Base-by-base conservation (phyloP, 2,888 invertebrate species). In the Oxytorus armatus region DNA sequence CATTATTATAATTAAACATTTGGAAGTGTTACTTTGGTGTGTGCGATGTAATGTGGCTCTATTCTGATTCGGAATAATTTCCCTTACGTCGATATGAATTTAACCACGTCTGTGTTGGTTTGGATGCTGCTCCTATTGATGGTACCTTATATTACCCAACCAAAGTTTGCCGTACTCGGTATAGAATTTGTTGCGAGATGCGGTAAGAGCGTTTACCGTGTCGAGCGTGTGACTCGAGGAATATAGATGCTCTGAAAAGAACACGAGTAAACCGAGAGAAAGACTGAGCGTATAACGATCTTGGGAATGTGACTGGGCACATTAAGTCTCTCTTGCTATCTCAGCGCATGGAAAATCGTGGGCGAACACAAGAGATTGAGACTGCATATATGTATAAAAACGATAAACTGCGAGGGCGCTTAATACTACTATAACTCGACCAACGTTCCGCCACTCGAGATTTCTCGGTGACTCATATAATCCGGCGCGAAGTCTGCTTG, bases 381-480 rank as follows among this genome's bases (percentile, higher is more conserved):
- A 68, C 47, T 42, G 70, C 57, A 77, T 47, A 10, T 69, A 63
- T 61, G 55, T 47, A 59, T 25, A 63, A 61, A 68, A 78, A 73
- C 74, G 74, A 65, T 69, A 79, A 79, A 68, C 44, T 53, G 68
- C 74, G 68, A 69, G 47, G 59, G 57, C 44, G 68, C 73, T 68
- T 73, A 44, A 73, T 68, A 51, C 68, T 11, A 55, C 53, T 63
- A 51, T 68, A 68, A 59, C 33, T 49, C 42, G 57, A 61, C 53
- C 16, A 63, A 42, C 69, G 78, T 79, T 79, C 74, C 78, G 74
- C 74, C 78, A 79, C 78, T 74, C 69, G 63, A 79, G 74, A 79
- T 78, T 78, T 78, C 78, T 78, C 68, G 78, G 78, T 79, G 78
- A 79, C 69, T 79, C 78, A 79, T 55, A 74, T 79, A 79, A 79